Percentiles rank a stretch among this genome's conserved stretches.
phyloP scores from a whole-genome alignment of 2,888 invertebrate genomes.

The Coecobrya sp. region DNA sequence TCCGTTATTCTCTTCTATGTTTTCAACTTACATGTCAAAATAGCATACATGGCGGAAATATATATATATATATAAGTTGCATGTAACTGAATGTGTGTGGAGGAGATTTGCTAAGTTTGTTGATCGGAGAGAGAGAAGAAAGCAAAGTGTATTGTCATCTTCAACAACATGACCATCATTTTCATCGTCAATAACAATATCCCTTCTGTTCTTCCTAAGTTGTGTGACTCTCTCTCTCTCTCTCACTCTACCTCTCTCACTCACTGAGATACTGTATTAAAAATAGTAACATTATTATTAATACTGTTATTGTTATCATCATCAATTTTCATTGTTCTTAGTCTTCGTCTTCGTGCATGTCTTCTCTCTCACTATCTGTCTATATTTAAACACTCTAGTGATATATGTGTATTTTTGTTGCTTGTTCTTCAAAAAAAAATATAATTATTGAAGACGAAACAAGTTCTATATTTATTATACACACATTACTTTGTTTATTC shows the following conservation, averaged over 20 bases:
- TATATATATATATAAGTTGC: no score
- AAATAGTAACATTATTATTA: constrained; percentile 11
- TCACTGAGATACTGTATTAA: not conserved
- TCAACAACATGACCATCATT: constrained; percentile 34
- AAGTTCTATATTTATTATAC: no score
- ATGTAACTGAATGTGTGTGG: not conserved
- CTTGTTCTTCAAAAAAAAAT: not conserved
- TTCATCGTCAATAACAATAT: constrained; percentile 46
- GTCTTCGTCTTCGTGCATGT: constrained; percentile 3
- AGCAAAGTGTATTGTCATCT: constrained; percentile 48
- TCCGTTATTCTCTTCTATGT: constrained; percentile 26
- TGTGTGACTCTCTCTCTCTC: not conserved
- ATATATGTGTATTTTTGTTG: constrained; percentile 6
- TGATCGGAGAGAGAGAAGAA: not conserved
- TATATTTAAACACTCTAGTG: not conserved
- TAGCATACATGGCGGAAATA: not conserved
- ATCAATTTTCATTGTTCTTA: not conserved
- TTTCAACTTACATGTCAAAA: constrained; percentile 29
- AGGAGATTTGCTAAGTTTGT: not conserved
- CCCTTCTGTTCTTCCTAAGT: constrained; percentile 45
- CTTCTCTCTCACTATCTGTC: constrained; percentile 8
- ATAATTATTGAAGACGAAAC: not conserved
- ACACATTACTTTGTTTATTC: no score
- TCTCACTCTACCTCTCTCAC: constrained; percentile 6
- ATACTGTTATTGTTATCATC: not conserved